Evolutionary conservation across 2,797 vertebrate genomes (phyloP).

Genomic region (Thalassophryne amazonica): DNA sequence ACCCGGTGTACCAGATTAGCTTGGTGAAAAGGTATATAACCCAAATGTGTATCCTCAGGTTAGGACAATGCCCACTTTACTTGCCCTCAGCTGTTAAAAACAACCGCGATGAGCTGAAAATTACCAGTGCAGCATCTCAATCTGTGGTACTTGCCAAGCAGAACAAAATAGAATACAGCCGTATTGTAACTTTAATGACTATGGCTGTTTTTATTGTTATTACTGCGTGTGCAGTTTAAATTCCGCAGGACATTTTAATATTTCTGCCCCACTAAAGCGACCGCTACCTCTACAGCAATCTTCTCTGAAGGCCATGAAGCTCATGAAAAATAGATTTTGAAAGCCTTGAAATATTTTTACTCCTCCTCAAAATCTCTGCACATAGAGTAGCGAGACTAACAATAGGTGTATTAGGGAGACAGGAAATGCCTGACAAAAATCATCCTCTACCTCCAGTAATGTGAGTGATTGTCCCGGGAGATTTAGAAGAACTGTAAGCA

Average conservation of each 20-base stretch:
- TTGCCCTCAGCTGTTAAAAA: too few species aligned
- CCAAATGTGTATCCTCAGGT: too few species aligned
- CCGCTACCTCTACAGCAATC: constrained; percentile 33
- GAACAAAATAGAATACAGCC: too few species aligned
- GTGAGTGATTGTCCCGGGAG: constrained; percentile 54
- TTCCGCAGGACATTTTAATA: constrained; percentile 40
- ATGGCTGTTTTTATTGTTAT: constrained; percentile 11
- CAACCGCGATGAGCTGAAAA: too few species aligned
- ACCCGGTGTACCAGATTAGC: too few species aligned
- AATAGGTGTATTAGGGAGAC: constrained; percentile 61
- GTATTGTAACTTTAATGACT: too few species aligned
- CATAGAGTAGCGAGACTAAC: constrained; percentile 46
- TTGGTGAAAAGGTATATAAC: too few species aligned
- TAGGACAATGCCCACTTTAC: too few species aligned
- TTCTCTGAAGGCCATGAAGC: constrained; percentile 48
- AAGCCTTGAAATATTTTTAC: constrained; percentile 59
- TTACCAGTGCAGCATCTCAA: too few species aligned
- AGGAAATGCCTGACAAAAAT: constrained; percentile 60
- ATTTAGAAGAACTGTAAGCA: constrained; percentile 48
- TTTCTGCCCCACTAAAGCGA: constrained; percentile 51
- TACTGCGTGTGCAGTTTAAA: constrained; percentile 18
- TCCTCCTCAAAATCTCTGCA: constrained; percentile 37
- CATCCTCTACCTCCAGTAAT: constrained; percentile 52
- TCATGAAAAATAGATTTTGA: constrained; percentile 62
- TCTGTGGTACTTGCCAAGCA: too few species aligned